Conservation (phyloP, 2,888 invertebrate genomes). For the Lacanobia oleracea region DNA sequence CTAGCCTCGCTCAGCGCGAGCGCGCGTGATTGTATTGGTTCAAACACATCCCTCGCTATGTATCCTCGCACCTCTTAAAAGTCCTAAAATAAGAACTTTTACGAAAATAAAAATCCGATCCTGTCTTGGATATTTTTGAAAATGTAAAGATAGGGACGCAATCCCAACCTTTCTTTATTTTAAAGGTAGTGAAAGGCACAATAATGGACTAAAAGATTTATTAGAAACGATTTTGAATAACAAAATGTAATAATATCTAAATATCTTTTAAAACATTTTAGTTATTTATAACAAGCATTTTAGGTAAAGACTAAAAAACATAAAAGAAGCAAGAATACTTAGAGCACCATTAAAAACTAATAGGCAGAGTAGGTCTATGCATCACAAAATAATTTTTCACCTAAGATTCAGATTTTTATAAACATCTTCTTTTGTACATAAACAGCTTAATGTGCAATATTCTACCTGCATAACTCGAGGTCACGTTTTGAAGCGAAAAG, state of each 20-base stretch:
- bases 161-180: no score
- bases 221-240: background rate
- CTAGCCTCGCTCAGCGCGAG: no score
- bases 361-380: no score
- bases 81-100: no score
- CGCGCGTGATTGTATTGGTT: no score
- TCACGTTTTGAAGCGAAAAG: background rate
- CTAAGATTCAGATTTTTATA: background rate
- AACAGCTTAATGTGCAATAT: background rate
- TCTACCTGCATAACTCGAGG: background rate
- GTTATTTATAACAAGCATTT: constrained; percentile 3
- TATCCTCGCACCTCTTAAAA: no score
- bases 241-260: background rate
- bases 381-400: background rate
- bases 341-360: background rate
- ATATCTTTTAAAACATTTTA: background rate
- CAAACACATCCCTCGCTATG: no score
- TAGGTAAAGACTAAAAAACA: background rate
- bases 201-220: background rate
- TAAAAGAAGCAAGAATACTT: background rate
- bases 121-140: background rate
- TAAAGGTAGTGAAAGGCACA: background rate
- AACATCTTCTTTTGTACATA: background rate
- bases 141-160: background rate
- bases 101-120: background rate